phyloP scores from a whole-genome alignment of 2,797 vertebrate species.

The Danio kyathit region DNA sequence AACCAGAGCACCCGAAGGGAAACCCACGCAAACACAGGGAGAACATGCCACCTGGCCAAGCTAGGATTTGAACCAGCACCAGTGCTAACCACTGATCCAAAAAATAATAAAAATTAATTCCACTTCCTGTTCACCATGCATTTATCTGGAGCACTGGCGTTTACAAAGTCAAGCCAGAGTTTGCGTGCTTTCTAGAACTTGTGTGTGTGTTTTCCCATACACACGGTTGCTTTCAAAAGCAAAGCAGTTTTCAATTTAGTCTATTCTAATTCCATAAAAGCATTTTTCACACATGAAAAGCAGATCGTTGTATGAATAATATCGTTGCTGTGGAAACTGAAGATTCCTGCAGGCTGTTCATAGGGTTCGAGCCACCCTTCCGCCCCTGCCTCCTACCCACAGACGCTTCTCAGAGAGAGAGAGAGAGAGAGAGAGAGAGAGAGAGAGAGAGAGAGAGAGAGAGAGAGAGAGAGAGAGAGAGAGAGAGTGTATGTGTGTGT shows the following conservation, averaged over 20 bases:
- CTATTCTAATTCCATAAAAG: conserved; percentile 59
- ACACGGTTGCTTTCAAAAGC: conserved; percentile 19
- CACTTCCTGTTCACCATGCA: neutral
- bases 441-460: too few relatives aligned
- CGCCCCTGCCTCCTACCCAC: conserved; percentile 60
- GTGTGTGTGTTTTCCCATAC: conserved; percentile 38
- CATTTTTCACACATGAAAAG: conserved; percentile 57
- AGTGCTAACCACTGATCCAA: too few relatives aligned
- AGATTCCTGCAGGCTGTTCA: conserved; percentile 64
- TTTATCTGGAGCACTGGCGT: neutral
- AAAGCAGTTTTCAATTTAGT: conserved; percentile 47
- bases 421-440: too few relatives aligned
- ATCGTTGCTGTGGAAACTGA: conserved; percentile 68
- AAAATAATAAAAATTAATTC: too few relatives aligned
- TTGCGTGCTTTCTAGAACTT: conserved; percentile 35
- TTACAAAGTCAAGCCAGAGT: conserved; percentile 18
- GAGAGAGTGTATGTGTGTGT: conserved; percentile 33
- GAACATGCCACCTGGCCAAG: too few relatives aligned
- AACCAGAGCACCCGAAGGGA: too few relatives aligned
- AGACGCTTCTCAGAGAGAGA: conserved; percentile 55
- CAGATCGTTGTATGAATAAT: conserved; percentile 63
- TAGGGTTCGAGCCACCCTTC: conserved; percentile 60
- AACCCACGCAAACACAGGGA: too few relatives aligned
- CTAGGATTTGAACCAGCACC: too few relatives aligned
- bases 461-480: too few relatives aligned